These are phyloP conservation scores for Aphidius gifuensis DNA, from an alignment of 1,140 invertebrate species.

Conservation along the genomic window DNA sequence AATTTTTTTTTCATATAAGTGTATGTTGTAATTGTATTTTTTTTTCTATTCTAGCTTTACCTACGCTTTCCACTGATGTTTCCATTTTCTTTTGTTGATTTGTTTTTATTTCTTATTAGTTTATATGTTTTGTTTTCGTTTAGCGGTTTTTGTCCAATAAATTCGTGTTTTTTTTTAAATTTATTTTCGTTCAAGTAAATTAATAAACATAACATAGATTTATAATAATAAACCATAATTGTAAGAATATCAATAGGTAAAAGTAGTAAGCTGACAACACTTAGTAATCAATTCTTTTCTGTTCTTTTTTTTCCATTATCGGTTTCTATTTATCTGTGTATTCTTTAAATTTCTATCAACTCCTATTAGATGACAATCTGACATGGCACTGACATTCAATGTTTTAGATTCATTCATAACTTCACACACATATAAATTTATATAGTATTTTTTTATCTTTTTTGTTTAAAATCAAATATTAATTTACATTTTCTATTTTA, in stretches of 20 bases:
- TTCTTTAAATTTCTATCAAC: constrained; percentile 25
- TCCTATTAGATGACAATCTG: constrained; percentile 48
- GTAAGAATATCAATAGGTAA: constrained; percentile 46
- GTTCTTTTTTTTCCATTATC: constrained; percentile 28
- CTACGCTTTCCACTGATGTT: neutral
- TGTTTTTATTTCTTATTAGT: constrained; percentile 3
- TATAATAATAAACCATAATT: constrained; percentile 36
- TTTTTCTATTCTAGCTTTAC: no score
- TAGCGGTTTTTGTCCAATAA: neutral
- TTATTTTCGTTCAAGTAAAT: constrained; percentile 42
- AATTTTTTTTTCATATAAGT: constrained; percentile 20
- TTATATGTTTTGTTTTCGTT: constrained; percentile 15
- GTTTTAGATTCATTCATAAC: constrained; percentile 35
- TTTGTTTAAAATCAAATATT: neutral
- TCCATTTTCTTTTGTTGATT: neutral
- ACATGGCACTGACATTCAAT: constrained; percentile 48
- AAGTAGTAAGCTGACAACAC: constrained; percentile 52
- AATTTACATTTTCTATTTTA: constrained; percentile 1
- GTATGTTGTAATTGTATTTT: neutral
- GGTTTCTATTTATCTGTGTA: constrained; percentile 5
- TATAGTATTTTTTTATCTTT: constrained; percentile 22
- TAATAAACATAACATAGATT: constrained; percentile 49
- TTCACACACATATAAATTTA: constrained; percentile 31
- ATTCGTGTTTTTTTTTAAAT: constrained; percentile 6
- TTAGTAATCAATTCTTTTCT: constrained; percentile 45